Evolutionary conservation across 1,140 invertebrate genomes (phyloP).

Genomic region (Zaprionus inermis): DNA sequence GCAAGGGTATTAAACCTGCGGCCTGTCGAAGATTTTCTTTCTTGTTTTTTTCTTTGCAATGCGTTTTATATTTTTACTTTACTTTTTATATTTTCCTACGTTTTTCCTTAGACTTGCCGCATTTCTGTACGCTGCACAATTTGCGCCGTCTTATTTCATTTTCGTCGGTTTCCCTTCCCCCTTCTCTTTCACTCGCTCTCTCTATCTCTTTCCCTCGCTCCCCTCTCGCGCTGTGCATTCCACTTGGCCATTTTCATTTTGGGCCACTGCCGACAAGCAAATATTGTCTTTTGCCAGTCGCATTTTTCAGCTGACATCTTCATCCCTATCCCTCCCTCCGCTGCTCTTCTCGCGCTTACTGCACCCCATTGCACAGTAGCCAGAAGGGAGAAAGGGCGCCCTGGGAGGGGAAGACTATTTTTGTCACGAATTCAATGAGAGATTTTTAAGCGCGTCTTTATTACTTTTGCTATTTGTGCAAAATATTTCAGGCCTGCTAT

Average conservation of each 20-base stretch:
- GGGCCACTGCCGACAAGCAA: slow-evolving; percentile 59
- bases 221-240: slow-evolving; percentile 12
- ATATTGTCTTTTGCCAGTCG: slow-evolving; percentile 74
- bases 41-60: neutral
- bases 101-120: slow-evolving; percentile 22
- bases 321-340: slow-evolving; percentile 3
- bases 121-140: slow-evolving; percentile 32
- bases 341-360: slow-evolving; percentile 11
- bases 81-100: neutral
- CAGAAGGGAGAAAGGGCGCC: neutral
- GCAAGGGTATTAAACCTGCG: neutral
- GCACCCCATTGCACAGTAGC: slow-evolving; percentile 11
- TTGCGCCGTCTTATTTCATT: slow-evolving; percentile 55
- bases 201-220: neutral
- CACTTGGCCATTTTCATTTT: slow-evolving; percentile 66
- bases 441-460: slow-evolving; percentile 81
- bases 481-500: slow-evolving; percentile 35
- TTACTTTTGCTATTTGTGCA: slow-evolving; percentile 69
- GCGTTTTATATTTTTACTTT: too few relatives aligned
- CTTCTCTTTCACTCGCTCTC: neutral
- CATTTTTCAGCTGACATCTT: slow-evolving; percentile 69
- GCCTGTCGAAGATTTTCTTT: neutral
- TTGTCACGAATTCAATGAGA: slow-evolving; percentile 81
- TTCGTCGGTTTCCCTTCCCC: slow-evolving; percentile 29
- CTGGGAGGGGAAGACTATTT: slow-evolving; percentile 57